Evolutionary conservation across 2,797 vertebrate genomes (phyloP).

Genomic region (Syngnathus acus): DNA sequence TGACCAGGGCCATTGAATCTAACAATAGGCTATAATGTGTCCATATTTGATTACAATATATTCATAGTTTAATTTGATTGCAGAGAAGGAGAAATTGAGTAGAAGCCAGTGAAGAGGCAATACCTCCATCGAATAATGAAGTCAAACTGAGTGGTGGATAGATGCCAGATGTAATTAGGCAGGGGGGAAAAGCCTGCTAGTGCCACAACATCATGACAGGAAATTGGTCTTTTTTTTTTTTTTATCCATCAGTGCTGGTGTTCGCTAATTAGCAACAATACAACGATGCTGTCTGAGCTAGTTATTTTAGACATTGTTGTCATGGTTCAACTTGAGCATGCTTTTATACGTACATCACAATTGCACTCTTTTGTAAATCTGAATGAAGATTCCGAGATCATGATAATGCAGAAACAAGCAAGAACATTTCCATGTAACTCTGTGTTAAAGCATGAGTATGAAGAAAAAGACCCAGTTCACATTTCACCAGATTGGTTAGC

Average conservation of each 20-base stretch:
- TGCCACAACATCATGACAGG: slow-evolving; percentile 50
- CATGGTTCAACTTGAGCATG: slow-evolving; percentile 14
- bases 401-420: not conserved
- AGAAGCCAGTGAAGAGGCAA: slow-evolving; percentile 63
- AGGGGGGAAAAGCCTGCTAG: slow-evolving; percentile 51
- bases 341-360: slow-evolving; percentile 18
- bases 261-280: slow-evolving; percentile 53
- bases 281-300: slow-evolving; percentile 19
- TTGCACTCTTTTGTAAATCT: slow-evolving; percentile 1
- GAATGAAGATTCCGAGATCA: slow-evolving; percentile 3
- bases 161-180: slow-evolving; percentile 67
- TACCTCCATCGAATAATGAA: slow-evolving; percentile 66
- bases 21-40: slow-evolving; percentile 50
- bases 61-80: slow-evolving; percentile 56
- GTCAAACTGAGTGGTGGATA: slow-evolving; percentile 62
- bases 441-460: not conserved
- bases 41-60: slow-evolving; percentile 53
- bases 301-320: slow-evolving; percentile 8
- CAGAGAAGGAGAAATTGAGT: slow-evolving; percentile 57
- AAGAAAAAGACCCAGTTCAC: not conserved
- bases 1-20: slow-evolving; percentile 28
- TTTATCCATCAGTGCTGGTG: slow-evolving; percentile 46
- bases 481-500: not conserved
- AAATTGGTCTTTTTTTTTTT: slow-evolving; percentile 48
- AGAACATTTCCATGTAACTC: not conserved